These are phyloP conservation scores for Flabesymbios commensalis DNA, from an alignment of 2,888 invertebrate genomes.

Conservation along the genomic window DNA sequence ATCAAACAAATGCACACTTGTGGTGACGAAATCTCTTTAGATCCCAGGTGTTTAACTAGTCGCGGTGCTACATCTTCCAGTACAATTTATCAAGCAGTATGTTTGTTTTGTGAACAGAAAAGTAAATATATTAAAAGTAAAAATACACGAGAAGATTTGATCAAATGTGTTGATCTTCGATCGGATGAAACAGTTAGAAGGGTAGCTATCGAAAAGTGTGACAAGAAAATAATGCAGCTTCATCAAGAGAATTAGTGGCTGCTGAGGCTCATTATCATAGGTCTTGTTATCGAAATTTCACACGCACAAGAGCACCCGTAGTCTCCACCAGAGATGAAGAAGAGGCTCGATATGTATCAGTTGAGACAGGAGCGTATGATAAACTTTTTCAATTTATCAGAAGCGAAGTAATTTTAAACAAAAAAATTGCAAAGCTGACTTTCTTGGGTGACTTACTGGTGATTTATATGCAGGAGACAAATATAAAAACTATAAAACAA, in stretches of 20 bases:
- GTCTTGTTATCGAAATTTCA: slow-evolving; percentile 10
- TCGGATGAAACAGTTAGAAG: slow-evolving; percentile 2
- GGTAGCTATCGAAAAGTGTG: neutral
- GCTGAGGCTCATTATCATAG: slow-evolving; percentile 8
- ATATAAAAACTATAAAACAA: neutral
- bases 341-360: neutral
- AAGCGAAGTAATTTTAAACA: neutral
- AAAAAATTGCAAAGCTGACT: neutral
- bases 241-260: slow-evolving; percentile 7
- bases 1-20: too few relatives aligned
- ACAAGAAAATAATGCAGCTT: neutral
- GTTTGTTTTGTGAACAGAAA: too few relatives aligned
- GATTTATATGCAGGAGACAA: neutral
- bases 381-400: slow-evolving; percentile 2
- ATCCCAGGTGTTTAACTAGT: too few relatives aligned
- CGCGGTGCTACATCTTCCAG: too few relatives aligned
- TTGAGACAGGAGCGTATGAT: neutral
- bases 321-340: neutral
- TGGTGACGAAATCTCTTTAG: too few relatives aligned
- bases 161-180: too few relatives aligned
- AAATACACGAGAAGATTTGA: too few relatives aligned
- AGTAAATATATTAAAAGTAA: too few relatives aligned
- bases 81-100: too few relatives aligned
- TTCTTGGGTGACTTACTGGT: neutral
- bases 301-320: too few relatives aligned